Evolutionary conservation across 2,888 invertebrate species (phyloP), one percentile per base, ranked within the genome.

Genomic region (Macropis europaea): DNA sequence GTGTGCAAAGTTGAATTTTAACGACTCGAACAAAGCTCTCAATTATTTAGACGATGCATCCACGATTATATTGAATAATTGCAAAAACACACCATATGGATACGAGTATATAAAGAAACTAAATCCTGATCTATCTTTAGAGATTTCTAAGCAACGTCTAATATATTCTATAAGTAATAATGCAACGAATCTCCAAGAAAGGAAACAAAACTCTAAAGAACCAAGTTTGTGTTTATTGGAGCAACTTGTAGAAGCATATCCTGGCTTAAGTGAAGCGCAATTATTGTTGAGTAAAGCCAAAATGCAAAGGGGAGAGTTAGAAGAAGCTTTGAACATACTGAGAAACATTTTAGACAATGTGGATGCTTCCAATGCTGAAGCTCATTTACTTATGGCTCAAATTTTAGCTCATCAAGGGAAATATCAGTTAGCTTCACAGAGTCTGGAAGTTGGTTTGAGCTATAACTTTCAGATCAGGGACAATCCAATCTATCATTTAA

Each of bases 381-480:
- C 95, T 11, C 95, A 97, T 89, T 91, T 99, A 1, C 90, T 98
- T 7, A 92, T 97, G 91, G 96, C 98, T 0, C 95, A 96, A 89
- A 95, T 97, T 56, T 94, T 95, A 77, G 92, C 97, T 4, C 93
- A 93, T 64, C 93, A 94, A 84, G 92, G 93, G 36, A 91, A 93
- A 45, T 96, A 93, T 82, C 92, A 94, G 15, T 93, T 95, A 85
- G 98, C 98, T 0, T 93, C 95, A 9, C 97, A 97, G 88, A 95
- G 94, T 60, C 91, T 99, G 45, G 98, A 99, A 90, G 93, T 96
- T 76, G 97, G 97, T 62, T 91, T 99, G 11, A 97, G 97, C 85
- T 95, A 96, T 86, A 97, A 98, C 90, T 98, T 99, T 87, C 95
- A 96, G 90, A 95, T 99, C 0, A 92, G 98, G 76, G 97, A 98